Base-by-base conservation (phyloP, 2,113 vertebrate genomes). In the Ardeotis arabs region DNA sequence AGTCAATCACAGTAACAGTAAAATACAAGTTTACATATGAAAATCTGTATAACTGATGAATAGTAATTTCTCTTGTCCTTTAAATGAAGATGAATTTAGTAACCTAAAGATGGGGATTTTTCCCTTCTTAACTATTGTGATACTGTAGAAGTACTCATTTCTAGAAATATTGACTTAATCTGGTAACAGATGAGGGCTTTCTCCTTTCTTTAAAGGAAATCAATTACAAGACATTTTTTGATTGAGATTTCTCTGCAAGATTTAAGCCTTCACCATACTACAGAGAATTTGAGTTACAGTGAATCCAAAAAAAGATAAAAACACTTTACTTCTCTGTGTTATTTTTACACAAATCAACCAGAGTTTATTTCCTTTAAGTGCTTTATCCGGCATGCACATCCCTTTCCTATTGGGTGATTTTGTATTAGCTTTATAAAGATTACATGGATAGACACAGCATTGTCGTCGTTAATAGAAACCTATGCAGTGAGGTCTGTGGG, bases 391-490 rank as follows among this genome's bases (percentile, higher is more conserved):
- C 93, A 17, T 84, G 90, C 24, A 5, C 95, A 67, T 96, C 89
- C 83, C 85, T 94, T 66, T 83, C 24, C 94, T 84, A 86, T 63
- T 90, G 94, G 59, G 63, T 23, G 70, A 49, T 94, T 96, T 96
- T 73, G 96, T 97, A 96, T 88, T 95, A 87, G 96, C 87, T 93
- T 93, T 94, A 53, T 94, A 74, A 95, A 98, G 98, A 98, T 98
- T 82, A 80, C 80, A 72, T 55, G 96, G 98, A 98, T 98, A 97
- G 98, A 98, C 98, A 95, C 97, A 95, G 98, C 98, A 97, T 98
- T 97, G 98, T 99, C 96, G 97, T 94, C 25, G 90, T 97, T 98
- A 98, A 99, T 99, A 97, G 98, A 98, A 99, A 98, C 98, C 98
- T 98, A 98, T 95, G 95, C 95, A 63, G 96, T 97, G 97, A 97